Conservation (phyloP, 2,113 vertebrate species). For the Actenoides hombroni region DNA sequence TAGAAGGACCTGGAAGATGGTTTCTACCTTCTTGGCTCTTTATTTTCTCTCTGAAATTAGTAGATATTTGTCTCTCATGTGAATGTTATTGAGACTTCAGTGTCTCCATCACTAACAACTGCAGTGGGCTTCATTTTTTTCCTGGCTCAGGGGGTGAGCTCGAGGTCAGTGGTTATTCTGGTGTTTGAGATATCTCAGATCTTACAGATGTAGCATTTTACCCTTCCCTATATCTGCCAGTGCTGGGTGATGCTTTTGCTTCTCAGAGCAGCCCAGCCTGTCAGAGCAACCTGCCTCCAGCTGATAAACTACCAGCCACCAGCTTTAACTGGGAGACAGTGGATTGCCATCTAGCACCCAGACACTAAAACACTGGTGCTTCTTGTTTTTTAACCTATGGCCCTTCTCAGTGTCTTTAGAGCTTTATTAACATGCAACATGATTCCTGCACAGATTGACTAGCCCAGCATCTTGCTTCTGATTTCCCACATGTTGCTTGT, state of each 20-base stretch:
- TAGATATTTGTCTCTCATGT: no score
- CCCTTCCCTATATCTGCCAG: neutral
- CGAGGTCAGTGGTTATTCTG: neutral
- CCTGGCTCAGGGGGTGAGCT: rapidly evolving
- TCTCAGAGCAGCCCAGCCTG: neutral
- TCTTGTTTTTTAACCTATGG: neutral
- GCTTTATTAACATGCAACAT: neutral
- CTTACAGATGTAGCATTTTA: neutral
- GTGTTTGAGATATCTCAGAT: neutral
- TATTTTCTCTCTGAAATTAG: no score
- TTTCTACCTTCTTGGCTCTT: no score
- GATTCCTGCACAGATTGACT: neutral
- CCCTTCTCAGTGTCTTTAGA: neutral
- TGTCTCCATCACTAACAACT: no score
- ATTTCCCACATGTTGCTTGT: neutral
- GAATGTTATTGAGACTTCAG: no score
- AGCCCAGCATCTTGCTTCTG: neutral
- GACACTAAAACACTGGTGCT: no score
- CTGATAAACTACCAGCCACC: neutral
- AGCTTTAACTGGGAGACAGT: neutral
- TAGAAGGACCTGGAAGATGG: no score
- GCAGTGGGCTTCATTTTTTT: no score
- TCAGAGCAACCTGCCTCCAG: neutral
- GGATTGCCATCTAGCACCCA: neutral
- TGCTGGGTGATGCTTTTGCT: neutral